Conservation (phyloP, 1,140 invertebrate genomes). For the Choristoneura fumiferana region DNA sequence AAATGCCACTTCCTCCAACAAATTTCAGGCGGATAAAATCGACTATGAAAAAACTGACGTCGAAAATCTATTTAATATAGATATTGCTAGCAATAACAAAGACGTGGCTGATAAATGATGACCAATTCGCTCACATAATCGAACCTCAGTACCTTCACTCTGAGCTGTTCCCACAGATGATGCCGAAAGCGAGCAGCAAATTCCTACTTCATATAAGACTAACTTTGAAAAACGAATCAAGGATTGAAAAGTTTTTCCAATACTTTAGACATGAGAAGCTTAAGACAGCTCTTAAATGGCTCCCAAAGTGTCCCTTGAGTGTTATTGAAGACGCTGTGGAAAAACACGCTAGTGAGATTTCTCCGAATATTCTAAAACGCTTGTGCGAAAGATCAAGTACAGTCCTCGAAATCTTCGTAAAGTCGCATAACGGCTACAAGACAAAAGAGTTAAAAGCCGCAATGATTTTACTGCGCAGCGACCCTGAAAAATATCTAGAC, state of each 20-base stretch:
- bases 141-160: slow-evolving; percentile 18
- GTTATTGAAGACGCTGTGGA: slow-evolving; percentile 3
- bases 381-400: slow-evolving; percentile 9
- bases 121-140: slow-evolving; percentile 13
- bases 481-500: slow-evolving; percentile 18
- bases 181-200: slow-evolving; percentile 17
- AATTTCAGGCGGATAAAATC: neutral
- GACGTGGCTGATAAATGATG: slow-evolving; percentile 22
- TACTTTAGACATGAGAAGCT: slow-evolving; percentile 10
- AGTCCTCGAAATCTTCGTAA: slow-evolving; percentile 5
- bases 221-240: slow-evolving; percentile 8
- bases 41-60: slow-evolving; percentile 13
- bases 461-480: slow-evolving; percentile 12
- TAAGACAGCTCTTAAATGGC: slow-evolving; percentile 15
- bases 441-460: neutral
- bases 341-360: neutral
- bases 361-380: neutral
- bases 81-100: slow-evolving; percentile 17
- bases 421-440: neutral
- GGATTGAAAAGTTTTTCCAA: slow-evolving; percentile 12
- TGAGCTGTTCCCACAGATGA: slow-evolving; percentile 20
- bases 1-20: neutral
- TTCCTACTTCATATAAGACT: slow-evolving; percentile 18
- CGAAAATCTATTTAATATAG: slow-evolving; percentile 21
- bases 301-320: slow-evolving; percentile 12